Percentiles rank a stretch among this genome's conserved stretches.
Evolutionary conservation across 2,797 vertebrate genomes (phyloP).

Genomic region (Gallinago solitaria): DNA sequence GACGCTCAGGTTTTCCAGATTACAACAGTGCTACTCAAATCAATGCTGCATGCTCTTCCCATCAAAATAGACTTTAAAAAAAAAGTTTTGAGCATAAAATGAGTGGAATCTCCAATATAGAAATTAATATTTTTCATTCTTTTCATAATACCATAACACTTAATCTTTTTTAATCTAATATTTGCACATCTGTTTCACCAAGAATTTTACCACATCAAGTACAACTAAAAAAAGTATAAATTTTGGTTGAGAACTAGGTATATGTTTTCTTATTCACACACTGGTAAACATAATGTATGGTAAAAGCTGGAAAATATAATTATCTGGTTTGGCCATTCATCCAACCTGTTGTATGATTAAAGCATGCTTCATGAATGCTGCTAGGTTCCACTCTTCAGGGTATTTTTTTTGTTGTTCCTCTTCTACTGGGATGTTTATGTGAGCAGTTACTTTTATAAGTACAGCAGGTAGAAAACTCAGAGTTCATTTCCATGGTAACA

Average conservation of each 20-base stretch:
- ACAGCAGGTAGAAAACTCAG: neutral
- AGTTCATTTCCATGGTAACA: neutral
- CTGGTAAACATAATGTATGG: neutral
- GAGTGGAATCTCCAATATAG: neutral
- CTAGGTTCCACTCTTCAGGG: neutral
- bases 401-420: neutral
- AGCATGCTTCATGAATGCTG: neutral
- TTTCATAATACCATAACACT: neutral
- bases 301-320: neutral
- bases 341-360: neutral
- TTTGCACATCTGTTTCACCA: neutral
- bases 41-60: neutral
- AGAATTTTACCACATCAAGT: neutral
- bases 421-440: neutral
- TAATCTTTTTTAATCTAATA: neutral
- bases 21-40: neutral
- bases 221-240: neutral
- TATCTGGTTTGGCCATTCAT: neutral
- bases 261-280: neutral
- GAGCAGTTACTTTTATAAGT: neutral
- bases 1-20: neutral
- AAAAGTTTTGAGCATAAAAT: neutral
- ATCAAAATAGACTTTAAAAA: neutral
- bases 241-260: neutral
- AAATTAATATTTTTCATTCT: neutral